Evolutionary conservation across 2,113 vertebrate genomes (phyloP), one percentile per base, ranked within the genome.

Genomic region (Bambusicola thoracicus): DNA sequence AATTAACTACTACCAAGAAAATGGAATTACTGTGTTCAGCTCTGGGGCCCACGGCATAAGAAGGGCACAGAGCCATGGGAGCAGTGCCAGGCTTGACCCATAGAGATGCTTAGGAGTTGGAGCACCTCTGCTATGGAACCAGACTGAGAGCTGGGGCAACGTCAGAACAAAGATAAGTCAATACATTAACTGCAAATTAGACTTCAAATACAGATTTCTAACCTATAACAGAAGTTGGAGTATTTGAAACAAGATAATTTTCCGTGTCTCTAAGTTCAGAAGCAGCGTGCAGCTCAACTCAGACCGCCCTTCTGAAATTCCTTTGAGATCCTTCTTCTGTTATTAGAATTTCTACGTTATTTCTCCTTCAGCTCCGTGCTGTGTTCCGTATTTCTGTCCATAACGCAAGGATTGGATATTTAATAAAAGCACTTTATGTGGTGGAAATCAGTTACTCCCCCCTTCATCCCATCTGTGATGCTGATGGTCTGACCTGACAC

Each of bases 351-450:
- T 34, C 49, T 70, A 10, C 49, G 24, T 53, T 22, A 12, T 10
- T 5, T 36, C n/a, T 29, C 30, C 51, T 21, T 43, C 83, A 20
- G 13, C 14, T 32, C 67, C 34, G 30, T 34, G 30, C 36, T 25
- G 8, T n/a, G 63, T 36, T n/a, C 77, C 14, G 0, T 2, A 3
- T 8, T 29, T 3, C 34, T 5, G 7, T 5, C 51, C 17, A 1
- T 1, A 17, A n/a, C 1, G 29, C 43, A 3, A 11, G 41, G 43
- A 30, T 11, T 6, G 2, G 48, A 9, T 12, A 6, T 11, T 40
- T 19, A 32, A 5, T 4, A 40, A 29, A 59, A 25, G 21, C 41
- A 17, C 36, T 22, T 34, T 0, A 19, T 12, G 13, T 24, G 63
- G 49, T 32, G n/a, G n/a, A 1, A 8, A 19, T 3, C 17, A 41